phyloP scores from a whole-genome alignment of 2,888 invertebrate species.

The Zelleria hepariella region DNA sequence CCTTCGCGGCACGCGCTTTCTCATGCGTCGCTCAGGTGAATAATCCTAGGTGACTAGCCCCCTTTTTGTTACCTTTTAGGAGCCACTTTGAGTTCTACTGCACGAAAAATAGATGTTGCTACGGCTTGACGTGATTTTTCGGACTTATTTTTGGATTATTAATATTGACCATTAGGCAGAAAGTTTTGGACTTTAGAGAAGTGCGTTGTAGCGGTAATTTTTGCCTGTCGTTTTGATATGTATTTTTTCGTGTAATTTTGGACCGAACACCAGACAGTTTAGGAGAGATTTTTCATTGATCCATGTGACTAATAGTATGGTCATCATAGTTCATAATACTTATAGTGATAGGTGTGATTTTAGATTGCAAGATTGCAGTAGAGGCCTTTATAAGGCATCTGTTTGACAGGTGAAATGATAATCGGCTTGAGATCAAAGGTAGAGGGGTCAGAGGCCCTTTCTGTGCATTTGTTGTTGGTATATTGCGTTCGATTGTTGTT shows the following conservation, averaged over 20 bases:
- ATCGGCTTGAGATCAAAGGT: slow-evolving; percentile 36
- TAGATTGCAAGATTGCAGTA: not conserved
- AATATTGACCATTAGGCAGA: not conserved
- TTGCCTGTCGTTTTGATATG: not conserved
- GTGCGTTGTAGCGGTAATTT: not conserved
- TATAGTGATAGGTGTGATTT: not conserved
- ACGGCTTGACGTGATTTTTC: not conserved
- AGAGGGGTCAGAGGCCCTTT: slow-evolving; percentile 17
- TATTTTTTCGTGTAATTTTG: no score
- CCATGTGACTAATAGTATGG: no score
- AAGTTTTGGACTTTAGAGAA: not conserved
- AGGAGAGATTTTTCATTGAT: not conserved
- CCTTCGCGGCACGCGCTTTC: slow-evolving; percentile 26
- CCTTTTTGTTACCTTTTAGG: slow-evolving; percentile 11
- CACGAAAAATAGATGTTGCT: not conserved
- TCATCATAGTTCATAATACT: no score
- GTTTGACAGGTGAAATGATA: slow-evolving; percentile 53
- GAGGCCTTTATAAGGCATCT: slow-evolving; percentile 30
- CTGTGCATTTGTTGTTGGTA: slow-evolving; percentile 12
- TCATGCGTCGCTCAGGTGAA: slow-evolving; percentile 54
- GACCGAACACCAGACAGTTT: not conserved
- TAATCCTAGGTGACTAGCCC: slow-evolving; percentile 50
- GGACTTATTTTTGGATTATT: no score
- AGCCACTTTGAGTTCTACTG: no score
- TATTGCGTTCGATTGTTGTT: slow-evolving; percentile 3